Conservation (phyloP, 2,113 vertebrate genomes). For the Polypterus bichir region DNA sequence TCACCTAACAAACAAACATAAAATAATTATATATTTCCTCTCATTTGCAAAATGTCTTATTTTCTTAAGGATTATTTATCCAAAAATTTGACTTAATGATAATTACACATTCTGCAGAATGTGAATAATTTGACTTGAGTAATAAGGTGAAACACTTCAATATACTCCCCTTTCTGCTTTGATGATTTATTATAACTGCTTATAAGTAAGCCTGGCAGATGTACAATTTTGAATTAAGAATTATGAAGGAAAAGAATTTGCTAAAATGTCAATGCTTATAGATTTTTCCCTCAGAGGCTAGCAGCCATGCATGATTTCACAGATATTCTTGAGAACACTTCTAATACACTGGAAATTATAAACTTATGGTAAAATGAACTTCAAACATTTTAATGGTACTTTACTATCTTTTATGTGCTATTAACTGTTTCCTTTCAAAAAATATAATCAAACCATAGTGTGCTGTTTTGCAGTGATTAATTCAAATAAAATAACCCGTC, state of each 20-base stretch:
- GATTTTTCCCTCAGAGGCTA: constrained; percentile 8
- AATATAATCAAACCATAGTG: too few relatives aligned
- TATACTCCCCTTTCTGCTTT: constrained; percentile 16
- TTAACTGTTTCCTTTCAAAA: too few relatives aligned
- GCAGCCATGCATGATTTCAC: constrained; percentile 3
- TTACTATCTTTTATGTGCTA: too few relatives aligned
- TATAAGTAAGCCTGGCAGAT: constrained; percentile 12
- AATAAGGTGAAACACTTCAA: neutral
- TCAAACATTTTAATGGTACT: too few relatives aligned
- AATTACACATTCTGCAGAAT: too few relatives aligned
- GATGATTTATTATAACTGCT: constrained; percentile 13
- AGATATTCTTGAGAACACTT: constrained; percentile 4
- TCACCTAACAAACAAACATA: neutral
- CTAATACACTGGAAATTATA: too few relatives aligned
- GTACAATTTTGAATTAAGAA: constrained; percentile 14
- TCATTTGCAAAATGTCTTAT: too few relatives aligned
- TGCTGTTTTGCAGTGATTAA: too few relatives aligned
- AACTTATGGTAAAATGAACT: too few relatives aligned
- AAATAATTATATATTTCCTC: neutral
- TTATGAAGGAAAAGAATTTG: neutral
- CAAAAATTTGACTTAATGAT: too few relatives aligned
- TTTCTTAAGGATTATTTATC: too few relatives aligned
- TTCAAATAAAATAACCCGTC: too few relatives aligned
- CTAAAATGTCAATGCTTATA: constrained; percentile 15
- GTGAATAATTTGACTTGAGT: neutral